A percentile compares a stretch with the other conserved stretches of the same genome.
Evolutionary conservation across 2,113 vertebrate species (phyloP).

Genomic region (Chelonoidis abingdonii): DNA sequence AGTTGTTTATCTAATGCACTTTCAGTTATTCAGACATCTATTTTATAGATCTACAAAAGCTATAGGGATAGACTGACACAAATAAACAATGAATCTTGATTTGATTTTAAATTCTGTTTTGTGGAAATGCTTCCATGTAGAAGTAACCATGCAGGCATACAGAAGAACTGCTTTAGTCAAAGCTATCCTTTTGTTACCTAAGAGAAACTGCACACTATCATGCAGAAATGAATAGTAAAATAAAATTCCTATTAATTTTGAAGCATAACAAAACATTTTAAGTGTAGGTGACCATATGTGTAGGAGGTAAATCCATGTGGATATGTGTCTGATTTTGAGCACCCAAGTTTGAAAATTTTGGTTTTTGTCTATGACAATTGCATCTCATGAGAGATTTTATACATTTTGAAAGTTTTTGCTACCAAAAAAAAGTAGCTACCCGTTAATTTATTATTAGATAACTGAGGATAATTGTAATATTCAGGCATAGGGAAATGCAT

Average conservation of each 20-base stretch:
- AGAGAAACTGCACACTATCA: neutral
- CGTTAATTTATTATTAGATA: too few species aligned
- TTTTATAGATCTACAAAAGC: conserved; percentile 22
- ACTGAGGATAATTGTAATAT: too few species aligned
- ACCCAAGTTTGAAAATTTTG: too few species aligned
- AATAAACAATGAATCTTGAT: conserved; percentile 11
- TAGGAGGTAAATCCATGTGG: too few species aligned
- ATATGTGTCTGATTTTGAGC: too few species aligned
- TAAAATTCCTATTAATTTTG: neutral
- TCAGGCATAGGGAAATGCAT: too few species aligned
- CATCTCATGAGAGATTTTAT: too few species aligned
- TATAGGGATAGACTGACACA: neutral
- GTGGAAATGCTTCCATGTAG: neutral
- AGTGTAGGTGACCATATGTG: neutral
- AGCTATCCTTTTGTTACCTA: neutral
- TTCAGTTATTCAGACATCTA: conserved; percentile 26
- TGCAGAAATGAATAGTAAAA: conserved; percentile 14
- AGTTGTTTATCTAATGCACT: conserved; percentile 27
- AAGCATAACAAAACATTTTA: neutral
- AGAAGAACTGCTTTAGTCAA: conserved; percentile 33
- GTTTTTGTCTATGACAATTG: too few species aligned
- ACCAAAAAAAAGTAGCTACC: too few species aligned
- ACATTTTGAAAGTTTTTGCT: too few species aligned
- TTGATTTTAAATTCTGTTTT: conserved; percentile 53
- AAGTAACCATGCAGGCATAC: neutral